Evolutionary conservation across 1,140 invertebrate species (phyloP).

Genomic region (Plodia interpunctella): DNA sequence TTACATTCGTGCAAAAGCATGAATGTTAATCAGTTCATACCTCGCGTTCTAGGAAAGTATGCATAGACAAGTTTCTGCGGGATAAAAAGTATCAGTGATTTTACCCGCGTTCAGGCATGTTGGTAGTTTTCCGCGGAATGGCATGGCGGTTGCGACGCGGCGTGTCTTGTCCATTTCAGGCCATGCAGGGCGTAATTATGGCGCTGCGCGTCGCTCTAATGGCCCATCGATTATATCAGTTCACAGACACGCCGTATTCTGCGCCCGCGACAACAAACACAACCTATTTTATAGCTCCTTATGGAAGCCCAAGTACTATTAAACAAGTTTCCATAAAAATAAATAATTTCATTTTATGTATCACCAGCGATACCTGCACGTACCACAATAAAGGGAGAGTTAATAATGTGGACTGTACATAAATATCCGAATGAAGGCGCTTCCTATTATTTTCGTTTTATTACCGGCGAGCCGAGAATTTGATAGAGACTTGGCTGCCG

Average conservation of each 20-base stretch:
- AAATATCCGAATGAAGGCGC: conserved; percentile 49
- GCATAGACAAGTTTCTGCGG: conserved; percentile 22
- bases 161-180: conserved; percentile 52
- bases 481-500: conserved; percentile 62
- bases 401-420: conserved; percentile 52
- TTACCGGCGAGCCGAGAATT: conserved; percentile 56
- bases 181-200: conserved; percentile 48
- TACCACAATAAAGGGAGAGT: conserved; percentile 41
- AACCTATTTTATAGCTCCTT: conserved; percentile 1
- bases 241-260: conserved; percentile 15
- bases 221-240: conserved; percentile 40
- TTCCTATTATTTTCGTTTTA: conserved; percentile 65
- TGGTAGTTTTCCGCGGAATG: conserved; percentile 43
- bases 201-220: conserved; percentile 36
- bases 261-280: conserved; percentile 5
- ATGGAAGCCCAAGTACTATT: neutral
- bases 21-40: no score
- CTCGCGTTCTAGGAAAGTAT: conserved; percentile 33
- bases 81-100: conserved; percentile 26
- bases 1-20: no score
- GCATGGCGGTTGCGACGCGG: neutral
- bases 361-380: conserved; percentile 10
- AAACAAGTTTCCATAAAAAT: conserved; percentile 9
- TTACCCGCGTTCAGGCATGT: conserved; percentile 28
- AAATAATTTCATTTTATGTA: conserved; percentile 13